phyloP scores from a whole-genome alignment of 2,113 vertebrate genomes.

The Brachyhypopomus gauderio region DNA sequence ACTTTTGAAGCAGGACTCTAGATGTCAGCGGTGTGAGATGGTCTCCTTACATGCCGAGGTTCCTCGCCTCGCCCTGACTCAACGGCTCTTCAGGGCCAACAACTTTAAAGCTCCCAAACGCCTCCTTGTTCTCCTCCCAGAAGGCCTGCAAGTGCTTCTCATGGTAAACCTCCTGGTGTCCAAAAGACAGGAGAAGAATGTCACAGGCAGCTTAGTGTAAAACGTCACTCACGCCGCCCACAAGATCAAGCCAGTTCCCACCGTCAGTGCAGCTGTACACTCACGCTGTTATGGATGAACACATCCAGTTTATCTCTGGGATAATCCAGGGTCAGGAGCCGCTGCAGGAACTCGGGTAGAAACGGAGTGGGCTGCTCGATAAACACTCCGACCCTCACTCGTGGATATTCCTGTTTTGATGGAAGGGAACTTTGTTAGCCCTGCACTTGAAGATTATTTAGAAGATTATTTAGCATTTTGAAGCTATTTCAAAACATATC shows the following conservation, averaged over 20 bases:
- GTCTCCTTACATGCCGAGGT: conserved; percentile 93
- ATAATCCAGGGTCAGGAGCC: conserved; percentile 86
- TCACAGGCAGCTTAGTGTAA: background rate
- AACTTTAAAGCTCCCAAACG: conserved; percentile 86
- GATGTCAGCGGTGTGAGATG: background rate
- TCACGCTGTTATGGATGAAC: conserved; percentile 95
- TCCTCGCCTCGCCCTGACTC: conserved; percentile 94
- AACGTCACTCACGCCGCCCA: background rate
- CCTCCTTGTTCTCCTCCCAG: conserved; percentile 86
- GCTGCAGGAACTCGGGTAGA: conserved; percentile 90
- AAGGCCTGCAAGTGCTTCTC: conserved; percentile 95
- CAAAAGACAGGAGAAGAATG: conserved; percentile 18
- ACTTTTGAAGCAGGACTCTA: background rate
- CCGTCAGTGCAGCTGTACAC: conserved; percentile 59
- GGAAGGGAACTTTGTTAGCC: conserved; percentile 13
- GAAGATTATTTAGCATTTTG: conserved; percentile 52
- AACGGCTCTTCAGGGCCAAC: conserved; percentile 94
- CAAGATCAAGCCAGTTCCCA: background rate
- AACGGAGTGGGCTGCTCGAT: conserved; percentile 98
- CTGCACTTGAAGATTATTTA: background rate
- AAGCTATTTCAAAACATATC: conserved; percentile 22
- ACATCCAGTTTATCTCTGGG: conserved; percentile 86
- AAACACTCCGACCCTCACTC: conserved; percentile 88
- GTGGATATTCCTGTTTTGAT: conserved; percentile 83
- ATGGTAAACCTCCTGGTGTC: conserved; percentile 92